Evolutionary conservation across 2,797 vertebrate genomes (phyloP).

Genomic region (Lacerta agilis): DNA sequence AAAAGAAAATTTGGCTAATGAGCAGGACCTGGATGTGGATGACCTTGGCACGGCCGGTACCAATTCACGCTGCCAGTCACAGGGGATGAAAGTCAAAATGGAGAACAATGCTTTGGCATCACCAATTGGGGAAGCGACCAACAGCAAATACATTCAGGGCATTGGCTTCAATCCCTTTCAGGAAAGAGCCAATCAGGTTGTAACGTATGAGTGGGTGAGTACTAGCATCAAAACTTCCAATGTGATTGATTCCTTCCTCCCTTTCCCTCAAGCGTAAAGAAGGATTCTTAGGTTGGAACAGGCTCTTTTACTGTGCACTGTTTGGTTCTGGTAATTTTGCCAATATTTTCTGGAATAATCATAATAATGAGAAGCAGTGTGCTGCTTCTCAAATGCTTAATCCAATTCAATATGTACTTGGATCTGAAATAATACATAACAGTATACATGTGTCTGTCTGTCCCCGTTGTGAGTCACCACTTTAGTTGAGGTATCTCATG

Average conservation of each 20-base stretch:
- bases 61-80: conserved; percentile 84
- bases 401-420: neutral
- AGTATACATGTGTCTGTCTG: neutral
- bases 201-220: conserved; percentile 98
- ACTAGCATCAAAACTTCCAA: neutral
- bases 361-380: no score
- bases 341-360: neutral
- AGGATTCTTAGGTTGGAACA: conserved; percentile 4
- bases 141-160: conserved; percentile 87
- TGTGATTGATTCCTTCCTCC: neutral
- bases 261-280: neutral
- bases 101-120: conserved; percentile 76
- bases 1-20: conserved; percentile 94
- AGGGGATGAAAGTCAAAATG: conserved; percentile 86
- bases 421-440: neutral
- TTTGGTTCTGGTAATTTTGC: neutral
- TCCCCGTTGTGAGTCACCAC: neutral
- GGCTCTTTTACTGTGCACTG: neutral
- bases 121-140: conserved; percentile 84
- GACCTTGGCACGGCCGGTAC: conserved; percentile 86
- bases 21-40: conserved; percentile 96
- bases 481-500: no score
- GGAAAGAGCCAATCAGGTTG: conserved; percentile 94
- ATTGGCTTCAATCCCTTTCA: conserved; percentile 88
- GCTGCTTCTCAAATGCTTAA: neutral